Evolutionary conservation across 2,113 vertebrate species (phyloP).

Genomic region (Ascaphus truei): DNA sequence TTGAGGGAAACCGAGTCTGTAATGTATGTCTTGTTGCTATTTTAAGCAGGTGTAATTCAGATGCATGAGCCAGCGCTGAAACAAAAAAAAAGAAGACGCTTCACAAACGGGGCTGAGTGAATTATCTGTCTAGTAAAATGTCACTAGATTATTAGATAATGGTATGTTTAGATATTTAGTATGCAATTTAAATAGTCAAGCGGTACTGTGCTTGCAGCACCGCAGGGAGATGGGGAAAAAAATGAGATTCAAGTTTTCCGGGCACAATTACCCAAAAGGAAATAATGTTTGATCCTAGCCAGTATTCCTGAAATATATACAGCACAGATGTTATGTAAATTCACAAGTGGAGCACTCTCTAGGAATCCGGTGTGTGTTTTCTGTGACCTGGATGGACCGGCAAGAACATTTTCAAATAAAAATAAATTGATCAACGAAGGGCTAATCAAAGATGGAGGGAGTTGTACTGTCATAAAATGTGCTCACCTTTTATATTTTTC

Average conservation of each 20-base stretch:
- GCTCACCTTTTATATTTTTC: no score
- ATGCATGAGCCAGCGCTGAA: background rate
- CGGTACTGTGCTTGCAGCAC: background rate
- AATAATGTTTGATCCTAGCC: no score
- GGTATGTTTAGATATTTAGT: conserved; percentile 1
- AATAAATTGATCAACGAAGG: no score
- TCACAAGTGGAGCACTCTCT: no score
- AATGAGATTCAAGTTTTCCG: conserved; percentile 1
- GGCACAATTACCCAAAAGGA: conserved; percentile 3
- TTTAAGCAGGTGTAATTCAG: background rate
- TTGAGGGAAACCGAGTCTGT: background rate
- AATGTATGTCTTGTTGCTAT: background rate
- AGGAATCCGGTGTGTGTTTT: no score
- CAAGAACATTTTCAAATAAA: no score
- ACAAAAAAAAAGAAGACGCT: conserved; percentile 1
- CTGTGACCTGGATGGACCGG: no score
- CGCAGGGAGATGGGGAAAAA: no score
- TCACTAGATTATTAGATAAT: conserved; percentile 8
- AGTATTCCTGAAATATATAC: no score
- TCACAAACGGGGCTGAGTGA: background rate
- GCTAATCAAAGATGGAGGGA: no score
- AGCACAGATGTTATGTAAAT: no score
- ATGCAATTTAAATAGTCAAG: background rate
- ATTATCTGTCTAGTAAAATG: conserved; percentile 11
- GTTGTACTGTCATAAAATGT: no score